Base-by-base conservation (phyloP, 2,113 vertebrate species). In the Abramis brama region DNA sequence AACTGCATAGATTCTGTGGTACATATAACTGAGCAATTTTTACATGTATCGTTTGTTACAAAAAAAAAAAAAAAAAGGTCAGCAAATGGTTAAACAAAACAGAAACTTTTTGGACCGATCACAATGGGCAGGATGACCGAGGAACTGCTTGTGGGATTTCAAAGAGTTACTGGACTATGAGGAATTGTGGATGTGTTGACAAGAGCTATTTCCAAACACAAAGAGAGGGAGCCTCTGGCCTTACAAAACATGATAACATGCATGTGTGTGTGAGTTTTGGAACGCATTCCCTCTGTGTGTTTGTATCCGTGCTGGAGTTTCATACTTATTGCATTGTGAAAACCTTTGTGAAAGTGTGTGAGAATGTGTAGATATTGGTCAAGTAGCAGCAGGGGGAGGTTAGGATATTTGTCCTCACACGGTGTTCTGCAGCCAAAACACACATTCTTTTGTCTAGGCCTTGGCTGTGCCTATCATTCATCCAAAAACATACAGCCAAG, bases 381-480 rank as follows among this genome's bases (percentile, higher is more conserved):
- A 81, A 79, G 73, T 80, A 85, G 79, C 43, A 70, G 52, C 60
- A 84, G 62, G 83, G 85, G 86, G 88, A 89, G 93, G 91, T 91
- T 88, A 87, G 91, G 89, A 91, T 86, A 90, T 92, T 94, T 94
- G 88, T 92, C 89, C 89, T 92, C 82, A 90, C 86, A 86, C 66
- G 12, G 60, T 89, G 83, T 66, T 25, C n/a, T 60, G 87, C 87
- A 93, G 91, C 91, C 93, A 93, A 94, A 94, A 94, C 92, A 94
- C 90, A 92, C 92, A 95, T 94, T 94, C 92, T 93, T 95, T 92
- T 94, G 94, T 94, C 92, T 92, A 87, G 90, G 90, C 90, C 88
- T 92, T 93, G 92, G 84, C 93, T 87, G 82, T 57, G 88, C 91
- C 89, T 90, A 94, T 91, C 87, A 85, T 87, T 91, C 87, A 88